Evolutionary conservation across 2,113 vertebrate genomes (phyloP), one percentile per base, ranked within the genome.

Genomic region (Alexandromys fortis): DNA sequence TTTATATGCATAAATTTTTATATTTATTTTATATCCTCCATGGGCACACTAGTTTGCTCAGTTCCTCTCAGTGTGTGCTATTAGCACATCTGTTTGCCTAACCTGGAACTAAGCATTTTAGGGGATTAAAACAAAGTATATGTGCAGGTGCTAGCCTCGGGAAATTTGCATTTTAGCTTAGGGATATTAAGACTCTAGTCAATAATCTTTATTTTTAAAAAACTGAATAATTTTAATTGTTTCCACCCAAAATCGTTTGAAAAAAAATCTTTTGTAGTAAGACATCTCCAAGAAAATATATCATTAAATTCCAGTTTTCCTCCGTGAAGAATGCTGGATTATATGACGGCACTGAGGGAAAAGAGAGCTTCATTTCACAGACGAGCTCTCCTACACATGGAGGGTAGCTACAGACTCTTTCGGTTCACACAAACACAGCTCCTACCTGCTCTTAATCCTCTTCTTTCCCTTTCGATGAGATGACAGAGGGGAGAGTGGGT

Each of bases 351-450:
- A 81, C 76, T 76, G 72, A 58, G 42, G 21, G 24, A 4, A n/a
- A 81, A 68, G 68, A 82, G 63, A 72, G 75, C 77, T 97, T 96
- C 97, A 96, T 96, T 96, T 97, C 96, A 97, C 95, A 94, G 95
- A 91, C 92, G 92, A 96, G 86, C 94, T 96, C 97, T 95, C 88
- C 91, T 93, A 94, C 96, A 73, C 55, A 86, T 96, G 94, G 90
- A 67, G 70, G 96, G 42, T 42, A 42, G 55, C 89, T 83, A 95
- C 81, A 94, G 70, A 96, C 94, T 94, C 85, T 89, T 97, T 92
- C 68, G 76, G 67, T 92, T 96, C 93, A 86, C 61, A 78, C 61
- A 87, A 96, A 96, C 55, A 87, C 33, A 86, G 94, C 12, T 93
- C 82, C 21, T 95, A 77, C 86, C 63, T 63, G 26, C 72, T 95